Base-by-base conservation (phyloP, 2,113 vertebrate genomes). In the Rhinichthys klamathensis region DNA sequence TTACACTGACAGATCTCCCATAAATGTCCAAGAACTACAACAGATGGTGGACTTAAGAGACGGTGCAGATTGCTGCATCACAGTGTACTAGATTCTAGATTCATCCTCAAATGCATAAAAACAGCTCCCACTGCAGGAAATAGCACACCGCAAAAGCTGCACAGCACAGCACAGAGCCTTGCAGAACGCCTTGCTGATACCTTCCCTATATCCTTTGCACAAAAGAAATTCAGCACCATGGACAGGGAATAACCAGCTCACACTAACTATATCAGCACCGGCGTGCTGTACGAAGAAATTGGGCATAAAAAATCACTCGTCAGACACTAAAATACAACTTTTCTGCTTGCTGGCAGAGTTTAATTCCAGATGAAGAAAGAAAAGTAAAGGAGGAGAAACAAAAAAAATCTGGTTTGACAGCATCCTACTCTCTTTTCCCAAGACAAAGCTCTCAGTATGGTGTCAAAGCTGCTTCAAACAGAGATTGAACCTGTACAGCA, bases 351-450 rank as follows among this genome's bases (percentile, higher is more conserved):
- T 81, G 61, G 30, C 16, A 41, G 16, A 72, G 46, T 56, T 83
- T 72, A 72, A 72, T 72, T 72, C 67, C 23, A 41, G 27, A 56
- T 58, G 23, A 83, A 83, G 32, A 54, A 69, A 25, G 80, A 72
- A 56, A 67, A 61, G 32, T 60, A 79, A 79, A 61, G 30, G 21
- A 72, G 67, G 30, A 35, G 49, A 56, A 58, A 56, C 65, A 51
- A 82, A 51, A 82, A 82, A 54, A 51, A 83, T 80, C 51, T 80
- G 84, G 65, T 46, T 73, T 85, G 76, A 80, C 77, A 60, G 84
- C 84, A 73, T 49, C 79, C 76, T 85, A 54, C 75, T 70, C 75
- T 85, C 70, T 80, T 79, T 85, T 85, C 84, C 84, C 77, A 80
- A 73, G 77, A 81, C 84, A 85, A 81, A 80, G 60, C 67, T 73